Conservation (phyloP, 2,797 vertebrate species). For the Pteropus rufus region DNA sequence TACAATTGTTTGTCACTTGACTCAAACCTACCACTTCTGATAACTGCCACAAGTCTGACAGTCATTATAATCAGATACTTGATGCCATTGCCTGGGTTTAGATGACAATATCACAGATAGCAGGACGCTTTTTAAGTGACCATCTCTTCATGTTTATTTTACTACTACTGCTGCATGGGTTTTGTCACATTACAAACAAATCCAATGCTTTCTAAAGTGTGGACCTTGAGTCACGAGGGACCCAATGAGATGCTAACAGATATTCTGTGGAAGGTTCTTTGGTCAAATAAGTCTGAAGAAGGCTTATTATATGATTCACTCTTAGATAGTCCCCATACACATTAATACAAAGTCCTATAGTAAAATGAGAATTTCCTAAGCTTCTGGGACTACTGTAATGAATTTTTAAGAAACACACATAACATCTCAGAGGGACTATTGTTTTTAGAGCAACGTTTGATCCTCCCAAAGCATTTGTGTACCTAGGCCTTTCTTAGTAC, state of each 20-base stretch:
- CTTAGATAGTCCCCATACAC: not conserved
- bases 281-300: not conserved
- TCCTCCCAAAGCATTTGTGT: not conserved
- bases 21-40: slow-evolving; percentile 4
- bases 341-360: not conserved
- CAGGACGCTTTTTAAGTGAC: not conserved
- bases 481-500: not conserved
- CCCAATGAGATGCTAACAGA: not conserved
- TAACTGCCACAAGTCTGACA: not conserved
- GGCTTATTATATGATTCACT: not conserved
- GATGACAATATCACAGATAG: not conserved
- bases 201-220: not conserved
- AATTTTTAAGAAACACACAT: slow-evolving; percentile 16
- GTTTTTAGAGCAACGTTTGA: not conserved
- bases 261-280: not conserved
- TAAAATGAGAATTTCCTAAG: slow-evolving; percentile 6
- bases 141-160: not conserved
- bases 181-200: not conserved
- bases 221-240: not conserved
- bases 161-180: not conserved
- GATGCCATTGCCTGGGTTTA: not conserved
- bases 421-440: not conserved
- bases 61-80: not conserved
- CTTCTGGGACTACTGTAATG: not conserved
- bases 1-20: slow-evolving; percentile 31